Evolutionary conservation across 2,113 vertebrate genomes (phyloP).

Genomic region (Tyrannus savana): DNA sequence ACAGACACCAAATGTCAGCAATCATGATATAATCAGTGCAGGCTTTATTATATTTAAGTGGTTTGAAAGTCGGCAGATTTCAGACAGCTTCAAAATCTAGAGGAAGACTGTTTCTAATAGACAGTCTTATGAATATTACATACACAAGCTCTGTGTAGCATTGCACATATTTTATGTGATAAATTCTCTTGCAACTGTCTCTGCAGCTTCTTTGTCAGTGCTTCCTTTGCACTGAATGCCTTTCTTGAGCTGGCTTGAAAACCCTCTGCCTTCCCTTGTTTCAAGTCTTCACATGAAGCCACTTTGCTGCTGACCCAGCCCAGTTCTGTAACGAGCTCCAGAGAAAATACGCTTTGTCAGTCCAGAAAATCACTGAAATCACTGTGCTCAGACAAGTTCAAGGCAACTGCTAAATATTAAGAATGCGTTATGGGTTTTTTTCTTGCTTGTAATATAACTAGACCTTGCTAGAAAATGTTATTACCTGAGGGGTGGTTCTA

Average conservation of each 20-base stretch:
- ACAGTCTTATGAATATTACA: conserved; percentile 58
- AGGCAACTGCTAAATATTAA: conserved; percentile 1
- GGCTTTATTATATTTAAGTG: conserved; percentile 63
- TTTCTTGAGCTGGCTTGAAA: not conserved
- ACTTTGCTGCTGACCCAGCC: not conserved
- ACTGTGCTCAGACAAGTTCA: not conserved
- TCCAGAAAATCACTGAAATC: not conserved
- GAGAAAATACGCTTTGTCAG: not conserved
- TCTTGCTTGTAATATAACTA: not conserved
- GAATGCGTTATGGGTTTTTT: fast-evolving
- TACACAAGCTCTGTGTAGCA: not conserved
- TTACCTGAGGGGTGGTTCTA: not conserved
- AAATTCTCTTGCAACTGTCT: conserved; percentile 19
- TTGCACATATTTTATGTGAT: not conserved
- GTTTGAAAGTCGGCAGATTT: conserved; percentile 58
- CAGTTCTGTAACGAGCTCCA: not conserved
- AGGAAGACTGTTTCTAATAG: conserved; percentile 4
- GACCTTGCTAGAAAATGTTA: not conserved
- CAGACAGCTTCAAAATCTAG: conserved; percentile 61
- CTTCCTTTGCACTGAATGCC: not conserved
- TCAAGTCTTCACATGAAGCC: not conserved
- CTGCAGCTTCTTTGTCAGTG: conserved; percentile 5
- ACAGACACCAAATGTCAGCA: conserved; percentile 69
- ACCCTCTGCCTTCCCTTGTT: not conserved
- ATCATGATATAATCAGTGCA: conserved; percentile 64